Evolutionary conservation across 2,888 invertebrate species (phyloP).

Genomic region (Chymomyza procnemis): DNA sequence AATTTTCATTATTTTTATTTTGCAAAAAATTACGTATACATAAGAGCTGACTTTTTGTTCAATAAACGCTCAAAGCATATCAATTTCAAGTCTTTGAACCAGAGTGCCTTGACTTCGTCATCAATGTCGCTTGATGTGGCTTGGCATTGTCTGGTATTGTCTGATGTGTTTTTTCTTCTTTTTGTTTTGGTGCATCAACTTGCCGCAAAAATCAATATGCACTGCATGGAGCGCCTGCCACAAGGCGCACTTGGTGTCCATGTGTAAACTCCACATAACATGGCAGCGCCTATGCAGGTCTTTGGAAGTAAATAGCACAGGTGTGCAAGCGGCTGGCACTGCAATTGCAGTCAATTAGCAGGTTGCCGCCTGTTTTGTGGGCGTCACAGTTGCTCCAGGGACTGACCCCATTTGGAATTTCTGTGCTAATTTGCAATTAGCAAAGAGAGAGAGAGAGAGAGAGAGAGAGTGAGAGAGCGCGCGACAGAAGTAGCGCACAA

Average conservation of each 20-base stretch:
- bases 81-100: no score
- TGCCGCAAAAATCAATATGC: constrained; percentile 37
- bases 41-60: no score
- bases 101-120: not conserved
- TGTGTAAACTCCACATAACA: no score
- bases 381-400: not conserved
- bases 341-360: constrained; percentile 37
- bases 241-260: not conserved
- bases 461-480: no score
- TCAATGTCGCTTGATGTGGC: not conserved
- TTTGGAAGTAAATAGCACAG: not conserved
- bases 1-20: no score
- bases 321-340: not conserved
- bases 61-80: no score
- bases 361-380: constrained; percentile 14
- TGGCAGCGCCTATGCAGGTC: not conserved
- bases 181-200: not conserved
- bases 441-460: constrained; percentile 17
- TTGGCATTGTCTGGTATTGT: not conserved
- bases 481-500: no score
- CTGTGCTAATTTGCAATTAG: constrained; percentile 61
- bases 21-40: no score
- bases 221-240: not conserved
- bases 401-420: constrained; percentile 33
- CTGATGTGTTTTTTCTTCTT: not conserved